Base-by-base conservation (phyloP, 2,888 invertebrate genomes). In the Eurytoma adleriae region DNA sequence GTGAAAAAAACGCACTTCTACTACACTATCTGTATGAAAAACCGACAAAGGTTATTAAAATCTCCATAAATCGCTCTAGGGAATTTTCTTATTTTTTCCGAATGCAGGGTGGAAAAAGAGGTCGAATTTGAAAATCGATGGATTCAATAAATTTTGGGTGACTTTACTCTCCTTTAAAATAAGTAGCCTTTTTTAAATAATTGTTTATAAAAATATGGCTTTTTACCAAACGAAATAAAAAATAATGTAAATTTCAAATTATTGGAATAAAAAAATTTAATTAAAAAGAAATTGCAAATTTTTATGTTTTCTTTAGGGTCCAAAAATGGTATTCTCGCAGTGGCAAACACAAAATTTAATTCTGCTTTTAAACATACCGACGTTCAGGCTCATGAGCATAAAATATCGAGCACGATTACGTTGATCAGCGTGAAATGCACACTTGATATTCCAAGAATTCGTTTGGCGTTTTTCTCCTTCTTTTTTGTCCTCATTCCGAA, bases 11-110 rank as follows among this genome's bases (percentile, higher is more conserved):
- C 54, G 50, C 1, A 20, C 30, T 14, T 30, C 24, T 20, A 4
- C 50, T 52, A 7, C 10, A 24, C n/a, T n/a, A n/a, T 74, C 64
- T 52, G 75, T 57, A 66, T 75, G 70, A 79, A 71, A 75, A 70
- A 70, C 67, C 75, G 71, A 66, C 74, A 71, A 79, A 69, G 52
- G 30, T 79, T 71, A 75, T 79, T 71, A 71, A 75, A 75, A 66
- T 59, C 30, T n/a, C 27, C 27, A 48, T 66, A 75, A 75, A 71
- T 69, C 18, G 56, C 14, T 48, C 59, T 24, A 20, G 10, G 10
- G 48, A 20, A 61, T 52, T 52, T 52, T 69, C 64, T 69, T 73
- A 68, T 69, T 69, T 69, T 73, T 40, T 10, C 57, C 18, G 13
- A 12, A 4, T 12, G 48, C 5, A 40, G 7, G 48, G 10, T 18